Conservation (phyloP, 30 jellyfish, hydroid and myxozoan genomes). For the Morbakka virulenta region DNA sequence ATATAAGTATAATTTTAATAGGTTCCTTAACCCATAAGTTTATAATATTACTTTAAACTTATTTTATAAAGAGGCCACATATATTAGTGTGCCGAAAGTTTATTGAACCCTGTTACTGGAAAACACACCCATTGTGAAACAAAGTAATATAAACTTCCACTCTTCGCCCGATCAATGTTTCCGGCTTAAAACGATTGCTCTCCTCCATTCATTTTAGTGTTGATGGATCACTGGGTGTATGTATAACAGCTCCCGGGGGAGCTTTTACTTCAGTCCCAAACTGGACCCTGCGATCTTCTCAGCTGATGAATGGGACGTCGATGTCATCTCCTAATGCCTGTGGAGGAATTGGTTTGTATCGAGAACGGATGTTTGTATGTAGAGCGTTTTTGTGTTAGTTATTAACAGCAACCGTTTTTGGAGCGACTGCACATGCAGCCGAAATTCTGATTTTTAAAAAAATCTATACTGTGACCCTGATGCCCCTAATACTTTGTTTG, state of each 20-base stretch:
- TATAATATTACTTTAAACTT: too few species aligned
- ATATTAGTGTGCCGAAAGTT: too few species aligned
- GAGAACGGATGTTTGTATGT: neutral
- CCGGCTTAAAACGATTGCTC: too few species aligned
- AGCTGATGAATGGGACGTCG: constrained; percentile 94
- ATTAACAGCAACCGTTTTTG: neutral
- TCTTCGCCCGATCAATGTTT: too few species aligned
- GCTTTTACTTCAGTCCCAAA: constrained; percentile 94
- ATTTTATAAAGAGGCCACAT: too few species aligned
- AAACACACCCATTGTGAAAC: too few species aligned
- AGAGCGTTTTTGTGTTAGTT: neutral
- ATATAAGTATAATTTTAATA: too few species aligned
- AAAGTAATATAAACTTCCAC: too few species aligned
- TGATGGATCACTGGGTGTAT: constrained; percentile 95
- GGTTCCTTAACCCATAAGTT: too few species aligned
- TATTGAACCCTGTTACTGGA: too few species aligned
- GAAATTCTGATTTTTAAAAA: neutral
- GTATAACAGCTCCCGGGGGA: constrained; percentile 98
- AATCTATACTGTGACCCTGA: neutral
- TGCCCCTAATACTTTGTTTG: too few species aligned
- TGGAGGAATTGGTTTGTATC: constrained; percentile 87
- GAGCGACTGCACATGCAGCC: too few species aligned
- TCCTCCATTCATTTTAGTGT: constrained; percentile 54
- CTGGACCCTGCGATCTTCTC: constrained; percentile 80
- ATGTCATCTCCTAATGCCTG: constrained; percentile 99